Conservation (phyloP, 2,797 vertebrate species). For the Notolepis coatsorum region DNA sequence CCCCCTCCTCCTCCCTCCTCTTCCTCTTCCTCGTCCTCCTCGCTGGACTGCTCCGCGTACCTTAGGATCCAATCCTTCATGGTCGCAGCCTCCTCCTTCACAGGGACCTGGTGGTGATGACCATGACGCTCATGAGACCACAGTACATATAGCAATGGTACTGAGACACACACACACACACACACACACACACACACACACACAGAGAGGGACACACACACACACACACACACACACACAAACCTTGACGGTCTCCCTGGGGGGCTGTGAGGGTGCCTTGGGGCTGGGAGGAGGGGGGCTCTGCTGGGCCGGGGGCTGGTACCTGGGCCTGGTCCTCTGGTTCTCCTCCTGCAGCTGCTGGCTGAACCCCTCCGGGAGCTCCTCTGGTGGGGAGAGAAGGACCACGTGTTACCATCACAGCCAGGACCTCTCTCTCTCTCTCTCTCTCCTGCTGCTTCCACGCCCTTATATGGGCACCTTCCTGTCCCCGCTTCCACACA, state of each 20-base stretch:
- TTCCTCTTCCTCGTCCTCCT: slow-evolving; percentile 79
- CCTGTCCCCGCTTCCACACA: no score
- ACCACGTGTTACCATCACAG: no score
- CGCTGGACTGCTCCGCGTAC: slow-evolving; percentile 90
- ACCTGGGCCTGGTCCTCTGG: slow-evolving; percentile 86
- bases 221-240: not conserved
- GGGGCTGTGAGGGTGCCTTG: slow-evolving; percentile 32
- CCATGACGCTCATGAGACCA: not conserved
- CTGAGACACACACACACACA: not conserved
- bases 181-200: slow-evolving; percentile 16
- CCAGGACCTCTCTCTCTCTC: no score
- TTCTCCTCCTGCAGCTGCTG: slow-evolving; percentile 93
- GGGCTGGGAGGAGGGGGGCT: slow-evolving; percentile 35
- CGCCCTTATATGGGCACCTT: no score
- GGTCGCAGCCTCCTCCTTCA: slow-evolving; percentile 79
- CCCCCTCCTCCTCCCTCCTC: slow-evolving; percentile 72
- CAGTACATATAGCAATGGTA: not conserved
- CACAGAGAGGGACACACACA: not conserved
- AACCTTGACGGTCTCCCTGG: slow-evolving; percentile 68
- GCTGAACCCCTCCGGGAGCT: slow-evolving; percentile 94
- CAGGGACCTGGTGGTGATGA: slow-evolving; percentile 56
- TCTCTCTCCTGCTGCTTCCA: no score
- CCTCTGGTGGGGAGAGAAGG: slow-evolving; percentile 75
- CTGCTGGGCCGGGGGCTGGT: slow-evolving; percentile 73
- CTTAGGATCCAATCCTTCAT: slow-evolving; percentile 96